Evolutionary conservation across 2,113 vertebrate species (phyloP).

Genomic region (Eleginops maclovinus): DNA sequence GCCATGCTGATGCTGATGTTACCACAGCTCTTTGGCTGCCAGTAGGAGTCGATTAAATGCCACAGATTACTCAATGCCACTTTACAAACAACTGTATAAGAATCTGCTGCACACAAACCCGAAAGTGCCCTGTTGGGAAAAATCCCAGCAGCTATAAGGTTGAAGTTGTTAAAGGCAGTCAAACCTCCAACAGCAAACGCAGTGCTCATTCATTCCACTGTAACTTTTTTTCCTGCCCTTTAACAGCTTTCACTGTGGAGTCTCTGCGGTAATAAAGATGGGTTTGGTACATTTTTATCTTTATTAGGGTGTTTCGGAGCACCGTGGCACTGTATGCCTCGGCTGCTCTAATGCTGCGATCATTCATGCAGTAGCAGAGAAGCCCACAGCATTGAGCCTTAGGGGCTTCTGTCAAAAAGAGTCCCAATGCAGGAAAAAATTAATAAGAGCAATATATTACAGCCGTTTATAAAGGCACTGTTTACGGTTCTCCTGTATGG

Average conservation of each 20-base stretch:
- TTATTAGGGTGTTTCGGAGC: constrained; percentile 61
- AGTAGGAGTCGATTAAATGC: constrained; percentile 12
- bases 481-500: constrained; percentile 14
- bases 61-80: constrained; percentile 16
- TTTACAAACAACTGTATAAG: constrained; percentile 37
- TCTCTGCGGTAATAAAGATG: constrained; percentile 57
- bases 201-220: constrained; percentile 19
- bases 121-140: constrained; percentile 15
- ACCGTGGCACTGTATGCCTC: constrained; percentile 28
- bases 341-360: constrained; percentile 62
- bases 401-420: constrained; percentile 50
- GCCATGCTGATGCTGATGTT: constrained; percentile 21
- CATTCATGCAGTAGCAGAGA: constrained; percentile 54
- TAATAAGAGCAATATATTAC: constrained; percentile 61
- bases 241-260: constrained; percentile 43
- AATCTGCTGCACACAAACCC: constrained; percentile 17
- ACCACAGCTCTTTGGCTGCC: constrained; percentile 22
- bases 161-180: constrained; percentile 48
- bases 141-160: constrained; percentile 25
- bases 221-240: constrained; percentile 36
- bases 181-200: constrained; percentile 24
- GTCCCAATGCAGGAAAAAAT: constrained; percentile 30
- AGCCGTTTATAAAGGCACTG: constrained; percentile 37
- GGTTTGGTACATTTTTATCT: constrained; percentile 59
- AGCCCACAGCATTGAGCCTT: constrained; percentile 47